Evolutionary conservation across 2,797 vertebrate genomes (phyloP), one percentile per base, ranked within the genome.

Genomic region (Chlorospingus flavigularis): DNA sequence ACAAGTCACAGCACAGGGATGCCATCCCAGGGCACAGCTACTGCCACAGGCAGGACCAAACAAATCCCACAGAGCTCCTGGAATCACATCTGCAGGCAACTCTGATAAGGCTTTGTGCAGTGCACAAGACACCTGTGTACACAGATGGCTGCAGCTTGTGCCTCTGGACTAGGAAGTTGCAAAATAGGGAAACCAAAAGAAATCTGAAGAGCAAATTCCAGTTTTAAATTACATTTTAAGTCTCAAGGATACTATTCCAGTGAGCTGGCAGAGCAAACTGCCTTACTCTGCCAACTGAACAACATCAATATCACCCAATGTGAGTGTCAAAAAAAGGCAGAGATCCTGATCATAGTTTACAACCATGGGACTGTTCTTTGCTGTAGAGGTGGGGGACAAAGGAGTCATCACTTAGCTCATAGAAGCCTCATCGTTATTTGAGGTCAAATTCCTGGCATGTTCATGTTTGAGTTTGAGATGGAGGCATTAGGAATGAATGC

Each of bases 191-290:
- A 68, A 14, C 28, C 21, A 65, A 71, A 79, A 3, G 20, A 81
- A 92, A n/a, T 66, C 30, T 71, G 47, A 92, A 57, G 58, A 78
- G 62, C 42, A 80, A 90, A 92, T 94, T 91, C 54, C 48, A 55
- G 23, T 65, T 90, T 65, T 54, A 17, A 47, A 39, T 65, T 80
- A 54, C 39, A 13, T 75, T 75, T 78, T 50, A 75, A 53, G 39
- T 83, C 54, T 74, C 24, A 61, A 24, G 43, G 48, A 43, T 86
- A 53, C 50, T 66, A 8, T 57, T 90, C n/a, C 10, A 37, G 24
- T 86, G 87, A 86, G 51, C 71, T 88, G 71, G 31, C 57, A 70
- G 40, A 92, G 48, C 67, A 88, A 83, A 51, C 48, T 55, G 43
- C 18, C 47, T 87, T 70, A 37, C 30, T 79, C n/a, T 17, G 23